Conservation (phyloP, 2,888 invertebrate genomes). For the Craniophora ligustri region DNA sequence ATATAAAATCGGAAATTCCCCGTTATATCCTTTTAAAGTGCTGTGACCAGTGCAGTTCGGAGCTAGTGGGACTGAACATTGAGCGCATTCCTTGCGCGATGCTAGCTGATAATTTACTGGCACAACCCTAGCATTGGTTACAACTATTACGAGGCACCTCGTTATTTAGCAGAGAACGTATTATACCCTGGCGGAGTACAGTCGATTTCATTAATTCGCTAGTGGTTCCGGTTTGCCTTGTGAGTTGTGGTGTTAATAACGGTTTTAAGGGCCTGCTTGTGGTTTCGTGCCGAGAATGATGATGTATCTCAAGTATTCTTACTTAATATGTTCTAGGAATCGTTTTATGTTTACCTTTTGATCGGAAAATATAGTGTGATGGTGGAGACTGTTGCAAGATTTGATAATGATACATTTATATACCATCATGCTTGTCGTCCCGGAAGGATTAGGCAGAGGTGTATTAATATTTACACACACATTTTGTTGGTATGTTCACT, state of each 20-base stretch:
- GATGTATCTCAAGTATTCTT: too few species aligned
- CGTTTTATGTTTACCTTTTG: too few species aligned
- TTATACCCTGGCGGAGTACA: slow-evolving; percentile 13
- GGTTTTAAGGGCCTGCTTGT: not conserved
- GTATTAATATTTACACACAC: too few species aligned
- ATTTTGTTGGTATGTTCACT: too few species aligned
- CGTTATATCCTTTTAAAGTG: slow-evolving; percentile 48
- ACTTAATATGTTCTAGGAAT: too few species aligned
- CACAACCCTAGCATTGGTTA: slow-evolving; percentile 35
- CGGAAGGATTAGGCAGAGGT: too few species aligned
- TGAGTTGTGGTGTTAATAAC: slow-evolving; percentile 3
- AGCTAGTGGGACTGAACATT: slow-evolving; percentile 23
- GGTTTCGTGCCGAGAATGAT: not conserved
- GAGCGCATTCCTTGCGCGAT: slow-evolving; percentile 61
- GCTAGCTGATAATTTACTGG: slow-evolving; percentile 63
- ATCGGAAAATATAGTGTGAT: too few species aligned
- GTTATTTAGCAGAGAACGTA: slow-evolving; percentile 30
- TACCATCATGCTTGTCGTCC: too few species aligned
- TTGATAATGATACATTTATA: too few species aligned
- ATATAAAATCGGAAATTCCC: slow-evolving; percentile 40
- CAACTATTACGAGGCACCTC: slow-evolving; percentile 17
- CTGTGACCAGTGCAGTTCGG: slow-evolving; percentile 49
- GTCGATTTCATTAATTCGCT: slow-evolving; percentile 40
- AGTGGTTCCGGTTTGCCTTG: slow-evolving; percentile 33
- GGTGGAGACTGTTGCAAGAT: too few species aligned